These are phyloP conservation scores for Montipora efflorescens DNA, from an alignment of 64 coral and sea anemone species.

Conservation along the genomic window DNA sequence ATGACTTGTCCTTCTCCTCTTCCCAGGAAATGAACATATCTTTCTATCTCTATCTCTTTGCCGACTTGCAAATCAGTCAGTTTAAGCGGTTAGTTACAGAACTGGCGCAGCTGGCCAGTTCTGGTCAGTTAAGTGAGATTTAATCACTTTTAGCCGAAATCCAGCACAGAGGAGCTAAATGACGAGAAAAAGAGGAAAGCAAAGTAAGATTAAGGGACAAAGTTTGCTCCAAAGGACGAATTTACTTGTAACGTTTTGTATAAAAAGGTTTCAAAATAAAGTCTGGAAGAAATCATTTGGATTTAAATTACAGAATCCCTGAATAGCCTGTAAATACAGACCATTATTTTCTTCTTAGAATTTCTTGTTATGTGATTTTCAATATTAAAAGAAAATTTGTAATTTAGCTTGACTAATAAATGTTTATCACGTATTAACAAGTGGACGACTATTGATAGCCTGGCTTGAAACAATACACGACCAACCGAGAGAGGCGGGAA, in stretches of 20 bases:
- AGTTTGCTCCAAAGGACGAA: neutral
- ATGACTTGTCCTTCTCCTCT: neutral
- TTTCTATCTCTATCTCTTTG: neutral
- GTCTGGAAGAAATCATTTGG: no score
- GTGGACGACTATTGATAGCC: conserved; percentile 83
- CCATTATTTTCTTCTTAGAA: neutral
- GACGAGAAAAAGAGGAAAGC: neutral
- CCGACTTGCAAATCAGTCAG: conserved; percentile 8
- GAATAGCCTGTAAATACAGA: neutral
- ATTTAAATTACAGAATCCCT: no score
- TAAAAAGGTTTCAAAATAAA: no score
- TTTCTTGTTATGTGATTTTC: neutral
- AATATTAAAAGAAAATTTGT: conserved; percentile 8
- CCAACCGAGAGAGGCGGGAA: conserved; percentile 34
- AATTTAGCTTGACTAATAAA: conserved; percentile 61
- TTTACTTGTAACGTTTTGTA: neutral
- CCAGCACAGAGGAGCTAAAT: neutral
- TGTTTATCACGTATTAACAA: conserved; percentile 77
- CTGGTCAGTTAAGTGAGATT: neutral
- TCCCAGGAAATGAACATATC: conserved; percentile 24
- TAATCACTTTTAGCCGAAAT: neutral
- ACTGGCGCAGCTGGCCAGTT: neutral
- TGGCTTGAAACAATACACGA: conserved; percentile 59
- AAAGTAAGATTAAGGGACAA: neutral
- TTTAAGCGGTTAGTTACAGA: neutral